These are phyloP conservation scores for Helogale parvula DNA, from an alignment of 2,113 vertebrate genomes.

Conservation along the genomic window DNA sequence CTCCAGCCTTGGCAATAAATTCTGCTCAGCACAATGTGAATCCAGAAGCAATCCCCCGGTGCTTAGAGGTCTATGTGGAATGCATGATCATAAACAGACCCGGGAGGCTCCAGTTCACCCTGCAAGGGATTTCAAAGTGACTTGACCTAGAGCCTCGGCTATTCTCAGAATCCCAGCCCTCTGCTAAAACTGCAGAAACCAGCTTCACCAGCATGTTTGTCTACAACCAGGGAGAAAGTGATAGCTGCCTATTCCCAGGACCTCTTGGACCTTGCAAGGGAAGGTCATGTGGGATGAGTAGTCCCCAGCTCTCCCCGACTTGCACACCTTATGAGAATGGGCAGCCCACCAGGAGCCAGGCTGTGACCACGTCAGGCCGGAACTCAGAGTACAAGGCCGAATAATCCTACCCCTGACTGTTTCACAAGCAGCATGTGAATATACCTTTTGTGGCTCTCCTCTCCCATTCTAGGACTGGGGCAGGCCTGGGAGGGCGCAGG, in stretches of 20 bases:
- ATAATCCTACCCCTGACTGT: background rate
- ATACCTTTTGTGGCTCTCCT: background rate
- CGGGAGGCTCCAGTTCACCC: background rate
- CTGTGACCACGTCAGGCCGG: background rate
- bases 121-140: background rate
- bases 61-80: background rate
- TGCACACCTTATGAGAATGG: accelerated
- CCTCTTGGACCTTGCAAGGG: background rate
- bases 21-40: background rate
- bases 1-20: background rate
- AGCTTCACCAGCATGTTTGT: background rate
- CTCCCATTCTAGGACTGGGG: background rate
- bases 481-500: accelerated
- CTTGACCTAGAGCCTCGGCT: background rate
- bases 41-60: background rate
- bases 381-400: background rate
- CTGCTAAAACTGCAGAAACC: background rate
- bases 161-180: background rate
- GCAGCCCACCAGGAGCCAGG: background rate
- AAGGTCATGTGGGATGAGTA: background rate
- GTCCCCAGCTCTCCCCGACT: background rate
- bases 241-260: background rate
- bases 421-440: background rate
- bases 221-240: background rate
- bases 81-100: background rate